Conservation (phyloP, 2,888 invertebrate species). For the Drosophila dives region DNA sequence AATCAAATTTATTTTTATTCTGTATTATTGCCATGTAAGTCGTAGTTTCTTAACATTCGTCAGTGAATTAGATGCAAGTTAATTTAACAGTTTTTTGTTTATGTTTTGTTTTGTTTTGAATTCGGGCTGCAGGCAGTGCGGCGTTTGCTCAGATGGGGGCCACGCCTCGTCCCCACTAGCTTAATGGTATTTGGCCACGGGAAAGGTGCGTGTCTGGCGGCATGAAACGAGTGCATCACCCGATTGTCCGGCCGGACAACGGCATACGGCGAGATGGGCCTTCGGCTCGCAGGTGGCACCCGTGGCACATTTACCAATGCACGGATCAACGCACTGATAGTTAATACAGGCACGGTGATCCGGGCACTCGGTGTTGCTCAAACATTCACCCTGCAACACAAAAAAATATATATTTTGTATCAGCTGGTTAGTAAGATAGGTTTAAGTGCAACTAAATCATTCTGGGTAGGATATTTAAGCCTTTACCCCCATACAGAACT, state of each 20-base stretch:
- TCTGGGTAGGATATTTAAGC: background rate
- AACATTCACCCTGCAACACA: slow-evolving; percentile 90
- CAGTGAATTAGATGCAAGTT: slow-evolving; percentile 40
- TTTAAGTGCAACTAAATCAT: background rate
- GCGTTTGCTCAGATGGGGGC: slow-evolving; percentile 37
- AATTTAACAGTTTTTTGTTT: slow-evolving; percentile 17
- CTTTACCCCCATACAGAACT: background rate
- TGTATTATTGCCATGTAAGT: slow-evolving; percentile 35
- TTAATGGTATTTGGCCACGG: slow-evolving; percentile 83
- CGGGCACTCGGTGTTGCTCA: slow-evolving; percentile 90
- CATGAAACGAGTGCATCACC: slow-evolving; percentile 88
- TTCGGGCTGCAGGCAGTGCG: slow-evolving; percentile 70
- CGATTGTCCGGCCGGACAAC: slow-evolving; percentile 89
- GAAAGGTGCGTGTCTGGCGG: slow-evolving; percentile 84
- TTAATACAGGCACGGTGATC: slow-evolving; percentile 92
- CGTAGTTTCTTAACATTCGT: slow-evolving; percentile 20
- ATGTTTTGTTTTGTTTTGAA: slow-evolving; percentile 2
- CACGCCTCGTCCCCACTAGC: background rate
- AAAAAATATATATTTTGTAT: background rate
- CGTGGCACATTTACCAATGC: slow-evolving; percentile 91
- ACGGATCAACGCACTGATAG: slow-evolving; percentile 90
- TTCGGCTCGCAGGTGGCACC: slow-evolving; percentile 91
- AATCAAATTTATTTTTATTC: slow-evolving; percentile 6
- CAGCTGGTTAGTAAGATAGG: background rate
- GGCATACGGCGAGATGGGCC: slow-evolving; percentile 92